Evolutionary conservation across 2,113 vertebrate genomes (phyloP).

Genomic region (Choloepus hoffmanni): DNA sequence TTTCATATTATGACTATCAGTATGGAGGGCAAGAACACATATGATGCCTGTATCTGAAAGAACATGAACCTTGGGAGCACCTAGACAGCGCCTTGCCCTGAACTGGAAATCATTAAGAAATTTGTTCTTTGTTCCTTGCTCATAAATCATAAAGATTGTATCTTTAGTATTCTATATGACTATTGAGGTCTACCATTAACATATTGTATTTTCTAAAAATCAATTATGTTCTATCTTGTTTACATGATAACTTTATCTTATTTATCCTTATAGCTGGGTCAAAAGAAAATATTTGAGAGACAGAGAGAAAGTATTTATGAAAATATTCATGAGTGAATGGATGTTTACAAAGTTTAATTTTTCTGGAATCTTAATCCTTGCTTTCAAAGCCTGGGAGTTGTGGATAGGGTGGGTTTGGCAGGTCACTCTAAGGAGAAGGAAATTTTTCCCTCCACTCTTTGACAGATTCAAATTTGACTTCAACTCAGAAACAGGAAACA

Average conservation of each 20-base stretch:
- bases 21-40: neutral
- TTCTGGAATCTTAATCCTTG: neutral
- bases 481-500: neutral
- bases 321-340: neutral
- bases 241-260: neutral
- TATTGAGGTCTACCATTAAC: neutral
- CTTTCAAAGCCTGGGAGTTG: neutral
- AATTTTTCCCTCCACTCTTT: neutral
- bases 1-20: neutral
- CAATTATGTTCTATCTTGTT: neutral
- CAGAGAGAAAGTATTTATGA: neutral
- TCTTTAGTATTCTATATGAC: neutral
- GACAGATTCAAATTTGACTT: neutral
- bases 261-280: neutral
- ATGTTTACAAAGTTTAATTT: neutral
- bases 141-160: neutral
- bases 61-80: neutral
- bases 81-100: neutral
- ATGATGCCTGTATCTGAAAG: neutral
- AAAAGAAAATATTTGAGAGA: neutral
- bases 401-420: too few relatives aligned
- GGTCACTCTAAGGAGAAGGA: neutral
- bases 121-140: conserved; percentile 15
- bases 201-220: conserved; percentile 1
- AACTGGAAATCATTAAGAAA: conserved; percentile 1